Base-by-base conservation (phyloP, 2,113 vertebrate species). In the Sphyrna mokarran region DNA sequence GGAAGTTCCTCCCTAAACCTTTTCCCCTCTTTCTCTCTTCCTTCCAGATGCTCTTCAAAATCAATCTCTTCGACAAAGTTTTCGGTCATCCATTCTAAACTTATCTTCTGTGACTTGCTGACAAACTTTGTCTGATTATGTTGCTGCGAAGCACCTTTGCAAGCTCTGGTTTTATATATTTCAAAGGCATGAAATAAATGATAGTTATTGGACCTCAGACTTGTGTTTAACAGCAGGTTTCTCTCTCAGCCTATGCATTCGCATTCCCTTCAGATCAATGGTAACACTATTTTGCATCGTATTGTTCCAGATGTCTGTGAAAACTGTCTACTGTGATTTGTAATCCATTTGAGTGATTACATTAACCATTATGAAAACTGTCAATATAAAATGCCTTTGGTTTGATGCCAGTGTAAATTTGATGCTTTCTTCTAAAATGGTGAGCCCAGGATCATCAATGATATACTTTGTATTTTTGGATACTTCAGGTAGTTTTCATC, bases 241-340 rank as follows among this genome's bases (percentile, higher is more conserved):
- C 10, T 48, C 48, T 11, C 48, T 37, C 61, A 93, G 29, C 18
- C 61, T 22, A 68, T 66, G 61, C 37, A 37, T 66, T 37, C 18
- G 66, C 18, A 66, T 11, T 63, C 33, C 16, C 61, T 93, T 93
- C 89, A 91, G 89, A 91, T 61, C 29, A 40, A 91, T 33, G n/a
- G 61, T 93, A 10, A 93, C 4, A 66, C 18, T 93, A 68, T 93
- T 61, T 93, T 63, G 61, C n/a, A 93, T 93, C 61, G 68, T 93
- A 66, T 93, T 90, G 9, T 66, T 66, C 61, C 63, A 63, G n/a
- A 68, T 37, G 2, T n/a, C 61, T 10, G 61, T 11, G 22, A 93
- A 93, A 93, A n/a, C 16, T 93, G 89, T 68, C 61, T 93, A 61
- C 61, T 93, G 61, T 93, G 89, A 93, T 68, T 93, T 93, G 33